Conservation (phyloP, 2,797 vertebrate species). For the Eulemur mongoz region DNA sequence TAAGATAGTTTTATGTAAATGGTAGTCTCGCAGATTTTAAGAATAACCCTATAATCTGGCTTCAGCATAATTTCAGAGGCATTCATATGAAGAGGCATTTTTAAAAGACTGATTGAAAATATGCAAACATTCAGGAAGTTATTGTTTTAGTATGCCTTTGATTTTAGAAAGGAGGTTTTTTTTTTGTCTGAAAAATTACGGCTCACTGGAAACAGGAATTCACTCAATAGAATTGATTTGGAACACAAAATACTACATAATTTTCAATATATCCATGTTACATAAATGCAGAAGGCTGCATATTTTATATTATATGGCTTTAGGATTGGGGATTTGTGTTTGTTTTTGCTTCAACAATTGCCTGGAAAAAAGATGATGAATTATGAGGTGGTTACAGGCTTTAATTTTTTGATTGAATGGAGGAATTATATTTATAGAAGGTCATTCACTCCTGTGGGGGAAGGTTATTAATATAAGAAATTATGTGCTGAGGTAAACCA, state of each 20-base stretch:
- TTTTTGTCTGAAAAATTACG: conserved; percentile 62
- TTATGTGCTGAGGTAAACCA: conserved; percentile 83
- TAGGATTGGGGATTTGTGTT: conserved; percentile 63
- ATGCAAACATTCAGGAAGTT: conserved; percentile 24
- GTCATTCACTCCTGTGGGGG: conserved; percentile 73
- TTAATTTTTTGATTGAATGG: conserved; percentile 83
- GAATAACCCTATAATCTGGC: conserved; percentile 40
- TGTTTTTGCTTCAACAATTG: conserved; percentile 69
- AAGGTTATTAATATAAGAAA: conserved; percentile 82
- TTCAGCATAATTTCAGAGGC: conserved; percentile 41
- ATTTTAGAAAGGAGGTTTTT: conserved; percentile 15
- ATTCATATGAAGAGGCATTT: conserved; percentile 39
- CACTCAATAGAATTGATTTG: conserved; percentile 66
- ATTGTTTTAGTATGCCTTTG: conserved; percentile 74
- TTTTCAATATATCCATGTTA: conserved; percentile 65
- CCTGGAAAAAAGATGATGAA: conserved; percentile 68
- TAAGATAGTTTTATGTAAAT: conserved; percentile 54
- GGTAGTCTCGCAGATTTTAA: conserved; percentile 1
- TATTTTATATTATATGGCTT: conserved; percentile 56
- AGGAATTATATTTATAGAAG: conserved; percentile 74
- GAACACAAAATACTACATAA: conserved; percentile 48
- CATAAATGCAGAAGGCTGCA: conserved; percentile 27
- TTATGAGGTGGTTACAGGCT: conserved; percentile 73
- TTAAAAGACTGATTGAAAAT: conserved; percentile 60
- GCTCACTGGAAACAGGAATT: conserved; percentile 48